Evolutionary conservation across 2,888 invertebrate genomes (phyloP), one percentile per base, ranked within the genome.

Genomic region (Leptopterna dolabrata): DNA sequence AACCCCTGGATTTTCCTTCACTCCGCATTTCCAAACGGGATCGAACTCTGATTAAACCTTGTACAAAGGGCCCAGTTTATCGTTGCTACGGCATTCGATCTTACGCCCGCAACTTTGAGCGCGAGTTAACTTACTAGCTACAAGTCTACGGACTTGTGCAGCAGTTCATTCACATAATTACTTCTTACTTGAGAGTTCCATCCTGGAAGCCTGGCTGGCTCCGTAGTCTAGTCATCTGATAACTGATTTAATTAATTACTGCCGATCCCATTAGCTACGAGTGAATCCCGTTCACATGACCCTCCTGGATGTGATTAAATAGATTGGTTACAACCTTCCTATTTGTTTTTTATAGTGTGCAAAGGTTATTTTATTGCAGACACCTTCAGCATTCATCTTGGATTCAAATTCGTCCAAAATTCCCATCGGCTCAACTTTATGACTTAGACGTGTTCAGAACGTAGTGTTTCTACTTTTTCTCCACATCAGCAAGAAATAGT

Each of bases 91-190:
- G 27, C 41, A 27, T 43, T 78, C n/a, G 78, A 43, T 78, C 78
- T 78, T 78, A 45, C 78, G 16, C 41, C 19, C 14, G 78, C 78
- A 78, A 78, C 43, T 78, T 78, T 45, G 78, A 45, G 41, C 63
- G 41, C 45, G 24, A 45, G 16, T 14, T 27, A 43, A 43, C 76
- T 76, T 41, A n/a, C 36, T 19, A 43, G 41, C 43, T 45, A 45
- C 41, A 24, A 45, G 41, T 78, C 78, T 19, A 45, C 45, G 24
- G 78, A 78, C 76, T 78, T 45, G 36, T 11, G 73, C 3, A 24
- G 78, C 45, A 78, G 45, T 78, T 78, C 78, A 78, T 78, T 78
- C 45, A 19, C 78, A 78, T 78, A 78, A 78, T 78, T 78, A 45
- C 78, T 24, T 24, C 63, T 78, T 41, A 41, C 76, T 36, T 9